These are phyloP conservation scores for Molossus alvarezi DNA, from an alignment of 2,797 vertebrate species.

Conservation along the genomic window DNA sequence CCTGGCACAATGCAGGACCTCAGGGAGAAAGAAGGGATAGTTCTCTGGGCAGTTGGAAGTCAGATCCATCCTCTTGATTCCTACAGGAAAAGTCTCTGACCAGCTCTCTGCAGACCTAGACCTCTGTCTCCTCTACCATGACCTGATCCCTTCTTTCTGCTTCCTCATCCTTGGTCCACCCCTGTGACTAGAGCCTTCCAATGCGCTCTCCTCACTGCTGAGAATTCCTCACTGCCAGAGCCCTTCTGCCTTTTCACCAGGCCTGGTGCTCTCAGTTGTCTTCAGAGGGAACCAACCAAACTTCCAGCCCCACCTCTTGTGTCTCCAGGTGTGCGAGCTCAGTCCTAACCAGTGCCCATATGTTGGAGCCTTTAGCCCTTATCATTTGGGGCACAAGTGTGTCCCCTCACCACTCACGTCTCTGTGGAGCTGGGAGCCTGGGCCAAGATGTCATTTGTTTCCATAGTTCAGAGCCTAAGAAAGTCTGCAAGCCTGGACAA, in stretches of 20 bases:
- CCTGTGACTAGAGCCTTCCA: background rate
- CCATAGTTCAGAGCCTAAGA: background rate
- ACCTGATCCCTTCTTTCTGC: background rate
- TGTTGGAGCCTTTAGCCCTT: background rate
- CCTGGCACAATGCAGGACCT: background rate
- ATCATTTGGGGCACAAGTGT: background rate
- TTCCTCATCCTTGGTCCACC: background rate
- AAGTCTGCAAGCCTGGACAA: background rate
- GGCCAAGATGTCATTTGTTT: slow-evolving; percentile 28
- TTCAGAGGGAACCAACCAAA: background rate
- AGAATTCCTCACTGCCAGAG: background rate
- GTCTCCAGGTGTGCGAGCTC: background rate
- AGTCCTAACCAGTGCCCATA: background rate
- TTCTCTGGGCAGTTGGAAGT: background rate
- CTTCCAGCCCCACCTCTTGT: background rate
- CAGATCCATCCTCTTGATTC: background rate
- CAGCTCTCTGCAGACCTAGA: background rate
- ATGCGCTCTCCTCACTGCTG: background rate
- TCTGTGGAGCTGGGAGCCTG: background rate
- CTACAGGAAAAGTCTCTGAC: background rate
- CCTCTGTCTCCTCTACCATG: background rate
- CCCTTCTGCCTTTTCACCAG: background rate
- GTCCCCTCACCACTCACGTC: background rate
- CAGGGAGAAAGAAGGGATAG: background rate
- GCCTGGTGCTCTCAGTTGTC: background rate